Conservation (phyloP, 2,888 invertebrate genomes). For the Rotaria sp. region DNA sequence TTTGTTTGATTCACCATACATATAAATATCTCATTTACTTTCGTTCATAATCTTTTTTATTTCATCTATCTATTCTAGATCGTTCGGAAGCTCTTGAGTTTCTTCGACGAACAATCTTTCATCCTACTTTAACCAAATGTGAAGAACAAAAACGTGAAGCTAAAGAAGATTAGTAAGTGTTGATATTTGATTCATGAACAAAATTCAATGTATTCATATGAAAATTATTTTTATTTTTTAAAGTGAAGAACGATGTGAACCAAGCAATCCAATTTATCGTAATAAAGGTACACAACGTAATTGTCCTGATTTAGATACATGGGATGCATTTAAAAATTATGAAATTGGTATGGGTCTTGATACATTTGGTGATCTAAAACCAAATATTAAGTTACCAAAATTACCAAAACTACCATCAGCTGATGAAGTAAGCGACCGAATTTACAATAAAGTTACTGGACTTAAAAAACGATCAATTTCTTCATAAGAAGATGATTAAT, state of each 20-base stretch:
- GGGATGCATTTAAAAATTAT: constrained; percentile 18
- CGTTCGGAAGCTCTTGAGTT: constrained; percentile 10
- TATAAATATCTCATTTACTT: neutral
- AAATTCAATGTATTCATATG: neutral
- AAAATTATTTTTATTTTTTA: neutral
- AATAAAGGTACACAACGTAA: neutral
- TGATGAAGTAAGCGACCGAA: neutral
- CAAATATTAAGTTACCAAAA: constrained; percentile 22
- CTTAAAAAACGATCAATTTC: neutral
- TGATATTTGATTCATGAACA: neutral
- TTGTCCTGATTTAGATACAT: constrained; percentile 6
- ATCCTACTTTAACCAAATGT: constrained; percentile 16
- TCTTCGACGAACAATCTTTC: constrained; percentile 16
- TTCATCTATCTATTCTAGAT: neutral
- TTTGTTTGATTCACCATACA: neutral
- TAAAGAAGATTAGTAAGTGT: constrained; percentile 25
- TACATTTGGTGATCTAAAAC: neutral
- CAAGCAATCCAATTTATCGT: constrained; percentile 14
- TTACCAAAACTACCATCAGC: constrained; percentile 6
- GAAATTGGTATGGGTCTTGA: neutral
- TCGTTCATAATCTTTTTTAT: neutral
- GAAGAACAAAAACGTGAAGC: constrained; percentile 29
- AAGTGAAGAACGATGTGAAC: constrained; percentile 30
- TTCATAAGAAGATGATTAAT: neutral
- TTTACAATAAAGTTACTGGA: neutral